Evolutionary conservation across 1,140 invertebrate species (phyloP), one percentile per base, ranked within the genome.

Genomic region (Drosophila nigrodunni): DNA sequence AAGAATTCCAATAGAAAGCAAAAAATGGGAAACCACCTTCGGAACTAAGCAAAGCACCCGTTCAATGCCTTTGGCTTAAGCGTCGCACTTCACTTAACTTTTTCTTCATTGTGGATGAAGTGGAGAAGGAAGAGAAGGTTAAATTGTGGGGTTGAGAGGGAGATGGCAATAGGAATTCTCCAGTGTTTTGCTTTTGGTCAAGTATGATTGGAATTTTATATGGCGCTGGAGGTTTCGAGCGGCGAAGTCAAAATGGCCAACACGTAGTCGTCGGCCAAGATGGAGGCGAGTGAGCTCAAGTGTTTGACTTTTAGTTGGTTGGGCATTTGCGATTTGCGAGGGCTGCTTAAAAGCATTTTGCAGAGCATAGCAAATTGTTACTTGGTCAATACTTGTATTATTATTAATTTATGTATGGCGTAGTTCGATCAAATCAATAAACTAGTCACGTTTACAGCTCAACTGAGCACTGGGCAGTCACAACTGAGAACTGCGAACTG

Each of bases 161-260:
- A 41, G 49, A 35, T 18, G 30, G 7, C 30, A 30, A 54, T 70
- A 41, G 7, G 66, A 82, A 88, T 77, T 88, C 83, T 83, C 80
- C 80, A 88, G 85, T 88, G 85, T 88, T 88, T 88, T 88, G 85
- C 83, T 88, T 83, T 88, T 77, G 83, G 83, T 88, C 83, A 88
- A 88, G 83, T 88, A 88, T 88, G 83, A 88, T 88, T 88, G 83
- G 83, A 88, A 88, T 88, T 88, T 88, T 88, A 88, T 88, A 88
- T 88, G 79, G 83, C 77, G 61, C 61, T 69, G 82, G 82, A 69
- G 82, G 82, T 87, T 77, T 72, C 76, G 57, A 57, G 43, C 49
- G 21, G 13, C 54, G 60, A 52, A 70, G 78, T 82, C 80, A 68
- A 86, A 87, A 86, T 82, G 82, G 76, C 75, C 82, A 86, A 87